These are phyloP conservation scores for Branchinecta lynchi DNA, from an alignment of 1,140 invertebrate genomes.

Conservation along the genomic window DNA sequence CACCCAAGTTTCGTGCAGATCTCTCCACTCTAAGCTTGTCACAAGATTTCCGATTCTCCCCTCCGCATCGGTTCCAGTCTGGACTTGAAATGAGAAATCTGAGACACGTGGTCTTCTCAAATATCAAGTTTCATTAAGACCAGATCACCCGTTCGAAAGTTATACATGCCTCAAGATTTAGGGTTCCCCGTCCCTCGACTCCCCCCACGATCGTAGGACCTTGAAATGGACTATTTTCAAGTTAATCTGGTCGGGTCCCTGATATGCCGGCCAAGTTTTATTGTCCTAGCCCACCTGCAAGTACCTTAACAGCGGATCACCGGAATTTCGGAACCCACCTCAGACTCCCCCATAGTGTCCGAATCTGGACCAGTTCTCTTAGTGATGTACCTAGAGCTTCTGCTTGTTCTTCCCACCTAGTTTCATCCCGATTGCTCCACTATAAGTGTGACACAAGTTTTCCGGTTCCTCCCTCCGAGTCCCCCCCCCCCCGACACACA, in stretches of 20 bases:
- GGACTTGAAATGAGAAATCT: too few species aligned
- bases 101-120: too few species aligned
- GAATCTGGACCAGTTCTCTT: neutral
- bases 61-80: too few species aligned
- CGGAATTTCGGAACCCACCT: neutral
- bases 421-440: conserved; percentile 5
- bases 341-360: neutral
- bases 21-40: neutral
- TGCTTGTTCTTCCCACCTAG: conserved; percentile 5
- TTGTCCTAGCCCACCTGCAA: too few species aligned
- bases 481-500: too few species aligned
- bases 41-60: conserved; percentile 4
- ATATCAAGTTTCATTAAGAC: conserved; percentile 10
- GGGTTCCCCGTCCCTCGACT: neutral
- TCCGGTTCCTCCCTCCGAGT: neutral
- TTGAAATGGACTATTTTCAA: neutral
- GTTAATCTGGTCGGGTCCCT: too few species aligned
- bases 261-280: too few species aligned
- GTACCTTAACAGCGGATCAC: too few species aligned
- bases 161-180: neutral
- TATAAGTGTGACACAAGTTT: neutral
- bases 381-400: neutral
- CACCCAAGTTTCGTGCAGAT: neutral
- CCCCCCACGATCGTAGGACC: neutral
- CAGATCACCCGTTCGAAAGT: neutral